A percentile compares a stretch with the other conserved stretches of the same genome.
Conservation (phyloP, 2,888 invertebrate species). For the Xanthia togata region DNA sequence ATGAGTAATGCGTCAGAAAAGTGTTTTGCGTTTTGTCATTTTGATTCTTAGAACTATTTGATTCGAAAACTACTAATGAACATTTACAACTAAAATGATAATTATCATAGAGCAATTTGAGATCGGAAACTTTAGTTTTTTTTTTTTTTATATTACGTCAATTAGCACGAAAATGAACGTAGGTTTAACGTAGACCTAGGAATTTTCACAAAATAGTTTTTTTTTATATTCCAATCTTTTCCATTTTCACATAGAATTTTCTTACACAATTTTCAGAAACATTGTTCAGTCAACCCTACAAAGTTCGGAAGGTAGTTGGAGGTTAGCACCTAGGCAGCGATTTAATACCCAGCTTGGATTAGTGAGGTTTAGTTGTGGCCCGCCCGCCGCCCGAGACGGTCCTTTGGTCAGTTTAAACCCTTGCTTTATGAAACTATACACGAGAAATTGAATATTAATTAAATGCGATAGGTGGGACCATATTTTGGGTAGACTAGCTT, state of each 20-base stretch:
- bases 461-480: constrained; percentile 63
- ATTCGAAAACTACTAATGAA: neutral
- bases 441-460: constrained; percentile 75
- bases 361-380: constrained; percentile 85
- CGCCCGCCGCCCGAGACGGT: constrained; percentile 76
- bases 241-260: neutral
- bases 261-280: constrained; percentile 30
- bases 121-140: neutral
- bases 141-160: no score
- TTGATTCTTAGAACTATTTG: neutral
- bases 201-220: neutral
- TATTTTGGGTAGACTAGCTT: constrained; percentile 56
- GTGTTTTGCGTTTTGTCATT: constrained; percentile 2
- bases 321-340: constrained; percentile 86
- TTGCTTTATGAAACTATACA: constrained; percentile 79
- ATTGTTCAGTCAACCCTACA: constrained; percentile 64
- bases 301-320: constrained; percentile 75
- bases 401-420: constrained; percentile 87
- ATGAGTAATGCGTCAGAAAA: neutral
- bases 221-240: no score
- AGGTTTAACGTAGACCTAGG: neutral
- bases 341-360: constrained; percentile 89
- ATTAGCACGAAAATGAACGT: neutral
- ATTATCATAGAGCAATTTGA: no score
- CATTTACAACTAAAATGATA: neutral